Base-by-base conservation (phyloP, 2,113 vertebrate genomes). In the Echinops telfairi region DNA sequence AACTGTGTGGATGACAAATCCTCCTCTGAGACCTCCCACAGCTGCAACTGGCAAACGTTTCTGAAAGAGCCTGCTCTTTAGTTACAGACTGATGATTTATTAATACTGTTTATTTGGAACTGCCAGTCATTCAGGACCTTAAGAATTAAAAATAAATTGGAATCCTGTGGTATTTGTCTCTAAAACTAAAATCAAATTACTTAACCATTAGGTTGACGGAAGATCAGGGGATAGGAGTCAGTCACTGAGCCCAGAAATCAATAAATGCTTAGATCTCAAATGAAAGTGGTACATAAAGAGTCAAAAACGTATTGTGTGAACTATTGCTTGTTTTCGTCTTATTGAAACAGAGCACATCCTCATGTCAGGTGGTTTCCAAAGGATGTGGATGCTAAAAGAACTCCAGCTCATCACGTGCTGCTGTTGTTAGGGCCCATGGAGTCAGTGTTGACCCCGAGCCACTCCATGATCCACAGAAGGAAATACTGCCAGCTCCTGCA, bases 31-130 rank as follows among this genome's bases (percentile, higher is more conserved):
- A 97, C 85, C 97, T 97, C 84, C 91, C 96, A 94, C 94, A 97
- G 83, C 0, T 90, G 22, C 31, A 95, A 81, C 95, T 95, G 76
- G 64, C 87, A 97, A 97, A 84, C 14, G 29, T 83, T 95, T 58
- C 71, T 88, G 80, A 92, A 97, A 95, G 6, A 97, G 9, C 0
- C 29, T 73, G 53, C 75, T 96, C 95, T 97, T 98, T 97, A 98
- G 96, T 97, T 97, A 97, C 96, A 97, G 95, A 98, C 97, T 97
- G 98, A 98, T 98, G 96, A 98, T 98, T 99, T 98, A 99, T 98
- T 98, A 98, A 97, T 96, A 96, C 40, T 92, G 85, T 97, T 98
- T 98, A 98, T 98, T 98, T 98, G 96, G 92, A 97, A 96, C 96
- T 98, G 97, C 83, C 98, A 98, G 81, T 98, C 98, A 98, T 95